Evolutionary conservation across 1,140 invertebrate species (phyloP).

Genomic region (Himalopsyche phryganea): DNA sequence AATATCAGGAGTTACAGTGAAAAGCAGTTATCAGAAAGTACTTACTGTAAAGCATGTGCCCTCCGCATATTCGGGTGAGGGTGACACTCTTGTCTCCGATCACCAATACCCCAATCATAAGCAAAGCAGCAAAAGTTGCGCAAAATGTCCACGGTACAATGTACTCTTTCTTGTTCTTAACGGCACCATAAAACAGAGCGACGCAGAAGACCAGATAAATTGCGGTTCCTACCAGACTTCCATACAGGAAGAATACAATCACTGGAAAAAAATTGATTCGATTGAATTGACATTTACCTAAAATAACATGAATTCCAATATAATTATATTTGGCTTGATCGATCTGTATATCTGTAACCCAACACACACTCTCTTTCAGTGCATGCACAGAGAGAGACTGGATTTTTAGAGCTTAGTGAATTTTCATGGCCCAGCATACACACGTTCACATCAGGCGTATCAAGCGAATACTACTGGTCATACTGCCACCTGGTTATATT

Average conservation of each 20-base stretch:
- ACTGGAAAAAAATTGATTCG: conserved; percentile 18
- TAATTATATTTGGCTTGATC: background rate
- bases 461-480: no score
- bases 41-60: conserved; percentile 27
- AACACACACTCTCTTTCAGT: no score
- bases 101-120: conserved; percentile 16
- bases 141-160: conserved; percentile 28
- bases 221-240: conserved; percentile 24
- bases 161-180: conserved; percentile 32
- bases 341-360: background rate
- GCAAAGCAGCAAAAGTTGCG: conserved; percentile 15
- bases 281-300: background rate
- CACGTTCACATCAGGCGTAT: no score
- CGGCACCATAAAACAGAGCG: conserved; percentile 30
- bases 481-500: no score
- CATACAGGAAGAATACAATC: conserved; percentile 32
- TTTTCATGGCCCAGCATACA: no score
- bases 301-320: background rate
- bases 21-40: no score
- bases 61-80: conserved; percentile 23
- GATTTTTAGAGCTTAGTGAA: no score
- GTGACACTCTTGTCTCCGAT: conserved; percentile 26
- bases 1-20: no score
- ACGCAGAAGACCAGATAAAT: conserved; percentile 32
- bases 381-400: background rate